Evolutionary conservation across 1,140 invertebrate genomes (phyloP), one percentile per base, ranked within the genome.

Genomic region (Cylas formicarius): DNA sequence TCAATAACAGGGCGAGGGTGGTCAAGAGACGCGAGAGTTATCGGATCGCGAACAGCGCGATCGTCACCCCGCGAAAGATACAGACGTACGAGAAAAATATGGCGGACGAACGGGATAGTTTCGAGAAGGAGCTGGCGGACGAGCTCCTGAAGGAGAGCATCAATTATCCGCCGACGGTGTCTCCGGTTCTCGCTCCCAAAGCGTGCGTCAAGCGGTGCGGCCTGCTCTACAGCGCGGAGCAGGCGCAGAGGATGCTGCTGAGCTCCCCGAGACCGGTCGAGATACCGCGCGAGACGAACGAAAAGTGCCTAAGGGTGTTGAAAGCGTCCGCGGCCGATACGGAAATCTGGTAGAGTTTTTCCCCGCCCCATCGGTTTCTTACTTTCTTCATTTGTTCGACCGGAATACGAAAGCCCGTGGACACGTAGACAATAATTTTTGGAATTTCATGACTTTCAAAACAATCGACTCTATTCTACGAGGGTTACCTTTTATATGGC

Each of bases 11-110:
- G 21, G 32, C 20, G 13, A 41, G 11, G 36, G 37, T 32, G 11
- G 36, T 90, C 18, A 86, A 86, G 67, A 75, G 86, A 29, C 88
- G 84, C 62, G 84, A 89, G 61, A 89, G 86, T 67, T 90, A 90
- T 61, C 78, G 86, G 46, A 75, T 87, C 63, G 87, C 87, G 1
- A 90, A 88, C 67, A 78, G 75, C 29, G 76, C 77, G 2, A 71
- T 79, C 44, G 71, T 78, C 67, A 74, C 76, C 4, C 22, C 47
- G 6, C 48, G 40, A 10, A 54, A 52, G 43, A 50, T 48, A 46
- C 64, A 16, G 50, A 68, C 52, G 35, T 29, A 46, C 39, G 55
- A 56, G 26, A 72, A 62, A 37, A 41, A 26, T 17, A 13, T 33
- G 9, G 14, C 17, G 4, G 55, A 55, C 23, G 56, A 64, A 6